Base-by-base conservation (phyloP, 2,797 vertebrate genomes). In the Acropternis orthonyx region DNA sequence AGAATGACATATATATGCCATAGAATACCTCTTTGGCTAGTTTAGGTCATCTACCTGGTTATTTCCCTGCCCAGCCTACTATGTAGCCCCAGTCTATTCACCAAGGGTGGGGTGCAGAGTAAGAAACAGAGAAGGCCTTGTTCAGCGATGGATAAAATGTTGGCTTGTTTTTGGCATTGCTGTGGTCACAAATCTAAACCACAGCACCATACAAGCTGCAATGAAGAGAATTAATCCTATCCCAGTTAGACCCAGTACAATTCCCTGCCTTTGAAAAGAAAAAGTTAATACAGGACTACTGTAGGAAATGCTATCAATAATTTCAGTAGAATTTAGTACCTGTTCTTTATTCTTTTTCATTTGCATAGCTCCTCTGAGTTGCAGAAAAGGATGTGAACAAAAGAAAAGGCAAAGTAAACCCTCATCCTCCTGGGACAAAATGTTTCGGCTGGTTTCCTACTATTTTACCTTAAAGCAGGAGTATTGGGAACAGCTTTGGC, bases 341-440 rank as follows among this genome's bases (percentile, higher is more conserved):
- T 6, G 0, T 6, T 92, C 1, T 0, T 86, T 88, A 73, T 79
- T 86, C 21, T 89, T 92, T 79, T 63, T 71, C 44, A 77, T 94
- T 90, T 5, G 2, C 79, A 54, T 46, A 73, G 22, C 26, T 88
- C 15, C 77, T 78, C 85, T 90, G 80, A 84, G 69, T 63, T 91
- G 26, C 61, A 89, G 56, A 24, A 93, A 79, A 92, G 39, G 41
- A 58, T 76, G 24, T 91, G 52, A 93, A 92, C 83, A 72, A 93
- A 95, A 86, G 52, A 95, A 95, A 90, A 86, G 28, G 15, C 19
- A 89, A 85, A 82, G 34, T 69, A 92, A 95, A 89, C 15, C 16
- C 73, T 89, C 28, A 75, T 58, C 18, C 86, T 83, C 89, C 65
- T 81, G 85, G 69, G 89, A 91, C 66, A 89, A 97, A 91, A 79